Base-by-base conservation (phyloP, 2,113 vertebrate species). In the Cyprinus carpio region DNA sequence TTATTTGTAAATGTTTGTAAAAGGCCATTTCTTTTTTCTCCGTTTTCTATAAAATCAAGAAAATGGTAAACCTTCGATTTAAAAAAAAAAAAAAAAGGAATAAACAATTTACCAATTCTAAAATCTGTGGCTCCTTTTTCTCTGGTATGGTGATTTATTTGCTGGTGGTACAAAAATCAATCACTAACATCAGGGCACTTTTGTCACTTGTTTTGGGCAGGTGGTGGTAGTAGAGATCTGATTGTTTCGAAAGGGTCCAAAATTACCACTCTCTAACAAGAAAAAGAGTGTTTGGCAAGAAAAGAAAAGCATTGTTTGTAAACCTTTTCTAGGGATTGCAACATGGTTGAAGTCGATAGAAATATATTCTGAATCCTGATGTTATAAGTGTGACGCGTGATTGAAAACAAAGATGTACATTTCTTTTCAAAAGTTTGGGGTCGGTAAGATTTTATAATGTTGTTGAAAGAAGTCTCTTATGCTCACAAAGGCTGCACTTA, bases 1-100 rank as follows among this genome's bases (percentile, higher is more conserved):
- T 92, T 93, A 95, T 96, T 96, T 96, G 96, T 96, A 94, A 95
- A 96, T 95, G 94, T 97, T 97, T 97, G 95, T 96, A 97, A 95
- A 95, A 92, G 89, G 92, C 92, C 90, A 91, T 90, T 93, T 23
- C 51, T 18, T 87, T 46, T 83, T 46, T 46, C 67, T 82, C 74
- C 51, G 86, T 93, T 95, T 94, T 94, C 95, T 97, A 91, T 76
- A 76, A 90, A 90, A 86, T 74, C 23, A 88, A 72, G 65, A 58
- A 81, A 78, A 85, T 78, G 75, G 78, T 27, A 75, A 81, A 64
- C 81, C 77, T 76, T 82, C 40, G 46, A 82, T 81, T 81, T n/a
- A n/a, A n/a, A n/a, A n/a, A n/a, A n/a, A n/a, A n/a, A n/a, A n/a
- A 37, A 25, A 82, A 60, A 86, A 23, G 67, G 80, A 87, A 81